phyloP scores from a whole-genome alignment of 2,888 invertebrate species.

The Harmothoe impar region DNA sequence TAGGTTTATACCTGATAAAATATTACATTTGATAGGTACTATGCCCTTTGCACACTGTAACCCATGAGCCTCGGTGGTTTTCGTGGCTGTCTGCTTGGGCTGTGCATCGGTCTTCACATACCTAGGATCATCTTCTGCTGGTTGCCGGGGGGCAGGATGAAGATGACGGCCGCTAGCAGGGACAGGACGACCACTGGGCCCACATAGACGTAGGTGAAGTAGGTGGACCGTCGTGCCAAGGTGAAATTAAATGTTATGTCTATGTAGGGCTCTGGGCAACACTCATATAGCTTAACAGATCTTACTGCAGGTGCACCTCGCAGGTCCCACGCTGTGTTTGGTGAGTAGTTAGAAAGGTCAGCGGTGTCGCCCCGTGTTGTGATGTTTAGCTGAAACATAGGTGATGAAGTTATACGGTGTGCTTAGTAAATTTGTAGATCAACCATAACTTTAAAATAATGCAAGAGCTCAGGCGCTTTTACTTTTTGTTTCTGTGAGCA shows the following conservation, averaged over 20 bases:
- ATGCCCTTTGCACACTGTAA: too few species aligned
- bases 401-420: too few species aligned
- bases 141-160: conserved; percentile 8
- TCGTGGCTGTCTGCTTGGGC: too few species aligned
- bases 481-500: too few species aligned
- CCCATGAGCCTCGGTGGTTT: too few species aligned
- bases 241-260: background rate
- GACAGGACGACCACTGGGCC: conserved; percentile 17
- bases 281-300: background rate
- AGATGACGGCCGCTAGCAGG: background rate
- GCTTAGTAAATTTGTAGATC: too few species aligned
- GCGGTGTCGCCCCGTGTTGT: background rate
- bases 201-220: conserved; percentile 33
- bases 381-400: background rate
- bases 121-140: background rate
- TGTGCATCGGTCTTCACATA: too few species aligned
- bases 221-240: background rate
- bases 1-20: too few species aligned
- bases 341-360: background rate
- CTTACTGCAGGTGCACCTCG: background rate
- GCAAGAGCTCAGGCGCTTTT: too few species aligned
- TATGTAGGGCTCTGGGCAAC: background rate
- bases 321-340: background rate
- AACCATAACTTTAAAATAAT: too few species aligned
- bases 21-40: too few species aligned